A percentile compares a stretch with the other conserved stretches of the same genome.
Evolutionary conservation across 2,113 vertebrate genomes (phyloP).

Genomic region (Tachuris rubrigastra): DNA sequence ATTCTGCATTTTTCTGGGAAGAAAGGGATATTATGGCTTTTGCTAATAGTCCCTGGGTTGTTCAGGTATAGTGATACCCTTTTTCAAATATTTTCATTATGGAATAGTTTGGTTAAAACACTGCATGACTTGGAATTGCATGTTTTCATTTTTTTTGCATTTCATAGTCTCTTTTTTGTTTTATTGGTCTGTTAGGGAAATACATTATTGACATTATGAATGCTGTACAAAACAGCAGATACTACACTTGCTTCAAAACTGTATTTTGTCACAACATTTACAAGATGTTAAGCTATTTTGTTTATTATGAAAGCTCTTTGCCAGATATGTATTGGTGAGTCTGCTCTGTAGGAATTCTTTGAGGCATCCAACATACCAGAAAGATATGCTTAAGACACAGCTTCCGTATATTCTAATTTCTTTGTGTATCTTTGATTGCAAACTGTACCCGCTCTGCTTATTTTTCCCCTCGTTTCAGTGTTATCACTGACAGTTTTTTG

Average conservation of each 20-base stretch:
- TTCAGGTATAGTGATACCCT: constrained; percentile 82
- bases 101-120: background rate
- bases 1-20: constrained; percentile 99
- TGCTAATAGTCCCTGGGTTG: constrained; percentile 97
- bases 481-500: background rate
- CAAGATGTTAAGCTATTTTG: background rate
- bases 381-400: background rate
- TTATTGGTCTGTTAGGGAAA: background rate
- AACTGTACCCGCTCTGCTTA: rapidly evolving
- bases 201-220: background rate
- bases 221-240: background rate
- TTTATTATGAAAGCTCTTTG: background rate
- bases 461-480: background rate
- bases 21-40: constrained; percentile 99
- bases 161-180: background rate
- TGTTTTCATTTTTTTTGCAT: background rate
- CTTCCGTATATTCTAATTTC: background rate
- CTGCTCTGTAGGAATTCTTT: background rate
- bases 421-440: background rate
- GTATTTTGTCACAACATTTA: background rate
- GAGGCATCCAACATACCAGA: background rate
- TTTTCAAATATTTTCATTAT: background rate
- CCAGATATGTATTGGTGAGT: background rate
- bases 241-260: background rate
- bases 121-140: background rate